A percentile compares a stretch with the other conserved stretches of the same genome.
Conservation (phyloP, 1,140 invertebrate genomes). For the Rhynchophorus ferrugineus region DNA sequence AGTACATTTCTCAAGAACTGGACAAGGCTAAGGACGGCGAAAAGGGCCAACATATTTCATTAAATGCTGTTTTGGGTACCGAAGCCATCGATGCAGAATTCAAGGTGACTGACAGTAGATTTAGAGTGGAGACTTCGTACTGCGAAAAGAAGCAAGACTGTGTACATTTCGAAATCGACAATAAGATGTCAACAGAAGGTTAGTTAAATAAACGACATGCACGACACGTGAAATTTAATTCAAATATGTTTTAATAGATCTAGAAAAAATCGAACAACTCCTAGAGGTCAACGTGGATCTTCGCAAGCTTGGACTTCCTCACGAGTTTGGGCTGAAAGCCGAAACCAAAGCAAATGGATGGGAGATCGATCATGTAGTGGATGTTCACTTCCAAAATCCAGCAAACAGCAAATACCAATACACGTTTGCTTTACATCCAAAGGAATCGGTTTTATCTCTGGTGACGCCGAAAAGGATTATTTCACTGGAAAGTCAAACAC, state of each 20-base stretch:
- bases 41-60: constrained; percentile 51
- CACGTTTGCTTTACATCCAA: constrained; percentile 53
- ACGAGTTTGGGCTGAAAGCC: constrained; percentile 61
- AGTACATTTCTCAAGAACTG: constrained; percentile 56
- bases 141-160: constrained; percentile 72
- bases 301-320: constrained; percentile 59
- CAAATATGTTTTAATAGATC: constrained; percentile 24
- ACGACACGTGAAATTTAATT: neutral
- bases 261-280: constrained; percentile 44
- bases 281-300: constrained; percentile 55
- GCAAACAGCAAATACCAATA: constrained; percentile 63
- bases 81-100: constrained; percentile 53
- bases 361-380: constrained; percentile 54
- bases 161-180: constrained; percentile 59
- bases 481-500: constrained; percentile 43
- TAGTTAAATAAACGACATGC: constrained; percentile 30
- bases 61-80: constrained; percentile 46
- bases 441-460: constrained; percentile 48
- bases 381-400: constrained; percentile 58
- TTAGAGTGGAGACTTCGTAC: constrained; percentile 59
- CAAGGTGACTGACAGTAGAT: constrained; percentile 60
- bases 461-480: constrained; percentile 58
- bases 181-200: constrained; percentile 49
- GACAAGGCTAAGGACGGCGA: constrained; percentile 52
- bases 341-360: constrained; percentile 51